phyloP scores from a whole-genome alignment of 2,888 invertebrate genomes.

The Apantesis nais region DNA sequence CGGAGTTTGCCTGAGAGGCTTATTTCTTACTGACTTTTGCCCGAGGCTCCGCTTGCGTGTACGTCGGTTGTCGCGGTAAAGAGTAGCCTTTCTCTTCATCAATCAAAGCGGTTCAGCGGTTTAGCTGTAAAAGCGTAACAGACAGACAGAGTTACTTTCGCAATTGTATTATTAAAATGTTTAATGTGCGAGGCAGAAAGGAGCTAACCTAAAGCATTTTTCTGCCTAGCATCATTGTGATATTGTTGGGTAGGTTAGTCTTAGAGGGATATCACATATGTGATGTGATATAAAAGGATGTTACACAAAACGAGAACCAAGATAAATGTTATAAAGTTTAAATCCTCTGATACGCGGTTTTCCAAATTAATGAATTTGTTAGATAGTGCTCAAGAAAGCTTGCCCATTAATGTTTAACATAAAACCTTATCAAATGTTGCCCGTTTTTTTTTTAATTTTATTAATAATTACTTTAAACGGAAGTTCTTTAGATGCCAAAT shows the following conservation, averaged over 20 bases:
- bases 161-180: background rate
- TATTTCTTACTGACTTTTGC: background rate
- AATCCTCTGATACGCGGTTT: background rate
- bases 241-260: background rate
- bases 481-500: conserved; percentile 3
- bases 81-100: background rate
- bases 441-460: background rate
- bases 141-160: background rate
- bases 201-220: too few species aligned
- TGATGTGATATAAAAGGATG: background rate
- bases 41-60: too few species aligned
- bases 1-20: background rate
- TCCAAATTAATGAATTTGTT: background rate
- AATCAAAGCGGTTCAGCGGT: background rate
- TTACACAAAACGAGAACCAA: background rate
- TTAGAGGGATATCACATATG: background rate
- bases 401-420: background rate
- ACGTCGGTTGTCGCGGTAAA: background rate
- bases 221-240: too few species aligned
- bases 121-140: background rate
- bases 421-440: background rate
- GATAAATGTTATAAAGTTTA: background rate
- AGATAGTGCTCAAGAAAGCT: background rate
- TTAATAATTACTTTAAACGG: background rate
- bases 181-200: background rate